Evolutionary conservation across 2,888 invertebrate species (phyloP), one percentile per base, ranked within the genome.

Genomic region (Gasteruption jaculator): DNA sequence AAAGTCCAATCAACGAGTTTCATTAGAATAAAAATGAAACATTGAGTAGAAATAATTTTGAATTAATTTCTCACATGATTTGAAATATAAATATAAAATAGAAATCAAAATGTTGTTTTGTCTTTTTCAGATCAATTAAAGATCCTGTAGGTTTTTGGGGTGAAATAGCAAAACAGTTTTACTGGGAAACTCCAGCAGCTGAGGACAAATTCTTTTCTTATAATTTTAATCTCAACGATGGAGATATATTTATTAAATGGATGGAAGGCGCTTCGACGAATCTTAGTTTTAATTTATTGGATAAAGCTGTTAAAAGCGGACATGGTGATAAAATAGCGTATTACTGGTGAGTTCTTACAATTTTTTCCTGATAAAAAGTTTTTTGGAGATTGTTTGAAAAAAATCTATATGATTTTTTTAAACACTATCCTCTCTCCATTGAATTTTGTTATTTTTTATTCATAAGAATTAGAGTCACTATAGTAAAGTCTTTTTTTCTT

Each of bases 221-320:
- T 72, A 97, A 97, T 73, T 96, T 97, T 68, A 86, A 97, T 71
- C 71, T 86, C 34, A 79, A 78, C 50, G 86, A 91, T 69, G 97
- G 97, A 35, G 86, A 87, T 8, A 85, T 99, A 56, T 89, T 80
- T 58, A 85, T 92, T 31, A 91, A 90, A 72, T 99, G 94, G 90
- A 83, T 99, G 85, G 87, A 91, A 60, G 96, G 93, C 7, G 91
- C 91, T 4, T 83, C 86, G 24, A 97, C 96, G 26, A 99, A 99
- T 71, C 83, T 97, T 50, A 91, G 91, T 68, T 99, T 93, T 74
- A 99, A 99, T 75, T 78, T 91, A 37, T 75, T 99, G 56, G 97
- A 99, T 73, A 81, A 90, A 49, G 90, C 93, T 71, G 83, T 99
- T 39, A 81, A 87, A 60, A 86, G 84, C 56, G 94, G 94, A 11